These are phyloP conservation scores for Paratrypauchen microcephalus DNA, from an alignment of 2,797 vertebrate genomes.

Conservation along the genomic window DNA sequence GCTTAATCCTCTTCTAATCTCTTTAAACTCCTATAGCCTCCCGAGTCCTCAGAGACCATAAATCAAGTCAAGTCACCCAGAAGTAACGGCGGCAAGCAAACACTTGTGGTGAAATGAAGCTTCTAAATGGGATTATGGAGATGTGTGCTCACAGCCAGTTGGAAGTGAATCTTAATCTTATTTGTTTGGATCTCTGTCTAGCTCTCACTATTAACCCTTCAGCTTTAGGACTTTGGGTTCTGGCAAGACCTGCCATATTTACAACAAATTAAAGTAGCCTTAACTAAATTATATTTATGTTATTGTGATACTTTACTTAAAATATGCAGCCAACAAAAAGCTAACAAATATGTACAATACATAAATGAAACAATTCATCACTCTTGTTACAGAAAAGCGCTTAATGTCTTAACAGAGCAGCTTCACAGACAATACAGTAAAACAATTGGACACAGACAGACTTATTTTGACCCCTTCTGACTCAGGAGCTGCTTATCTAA, in stretches of 20 bases:
- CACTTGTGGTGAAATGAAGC: slow-evolving; percentile 33
- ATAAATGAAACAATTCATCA: too few species aligned
- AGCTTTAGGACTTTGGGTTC: neutral
- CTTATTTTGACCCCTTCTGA: too few species aligned
- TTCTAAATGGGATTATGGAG: slow-evolving; percentile 28
- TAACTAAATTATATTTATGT: neutral
- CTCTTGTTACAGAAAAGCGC: too few species aligned
- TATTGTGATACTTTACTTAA: neutral
- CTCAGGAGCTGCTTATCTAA: too few species aligned
- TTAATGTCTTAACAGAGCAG: too few species aligned
- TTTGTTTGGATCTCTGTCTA: slow-evolving; percentile 10
- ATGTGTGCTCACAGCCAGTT: slow-evolving; percentile 16
- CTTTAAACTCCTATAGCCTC: slow-evolving; percentile 68
- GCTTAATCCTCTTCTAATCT: slow-evolving; percentile 71
- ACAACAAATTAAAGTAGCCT: neutral
- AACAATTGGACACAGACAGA: too few species aligned
- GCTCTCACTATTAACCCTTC: neutral
- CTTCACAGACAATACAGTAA: too few species aligned
- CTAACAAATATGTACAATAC: neutral
- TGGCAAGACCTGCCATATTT: neutral
- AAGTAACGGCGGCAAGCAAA: slow-evolving; percentile 20
- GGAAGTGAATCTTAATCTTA: slow-evolving; percentile 4
- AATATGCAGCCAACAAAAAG: neutral
- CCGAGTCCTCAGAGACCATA: slow-evolving; percentile 49
- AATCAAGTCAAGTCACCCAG: slow-evolving; percentile 46